Evolutionary conservation across 1,140 invertebrate genomes (phyloP).

Genomic region (Galendromus occidentalis): DNA sequence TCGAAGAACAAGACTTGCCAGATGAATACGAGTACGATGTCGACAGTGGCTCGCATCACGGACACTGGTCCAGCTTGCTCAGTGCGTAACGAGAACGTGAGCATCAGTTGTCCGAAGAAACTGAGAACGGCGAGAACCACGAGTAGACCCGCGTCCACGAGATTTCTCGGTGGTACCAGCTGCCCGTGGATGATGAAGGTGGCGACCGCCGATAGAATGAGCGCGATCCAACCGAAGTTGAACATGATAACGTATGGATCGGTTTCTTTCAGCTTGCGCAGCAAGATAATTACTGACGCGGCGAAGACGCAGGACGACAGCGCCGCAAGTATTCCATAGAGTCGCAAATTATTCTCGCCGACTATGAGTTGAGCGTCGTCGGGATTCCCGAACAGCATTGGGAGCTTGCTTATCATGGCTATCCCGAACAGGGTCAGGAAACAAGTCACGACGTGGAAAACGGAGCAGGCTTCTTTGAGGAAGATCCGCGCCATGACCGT

Average conservation of each 20-base stretch:
- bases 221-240: conserved; percentile 60
- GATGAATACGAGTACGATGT: conserved; percentile 73
- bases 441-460: conserved; percentile 55
- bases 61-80: conserved; percentile 24
- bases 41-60: conserved; percentile 29
- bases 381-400: conserved; percentile 18
- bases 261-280: conserved; percentile 58
- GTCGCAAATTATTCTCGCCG: conserved; percentile 19
- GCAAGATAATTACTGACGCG: conserved; percentile 61
- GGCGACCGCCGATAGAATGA: conserved; percentile 51
- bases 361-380: conserved; percentile 25
- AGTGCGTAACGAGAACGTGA: conserved; percentile 21
- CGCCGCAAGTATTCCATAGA: conserved; percentile 57
- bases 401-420: conserved; percentile 54
- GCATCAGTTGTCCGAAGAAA: conserved; percentile 21
- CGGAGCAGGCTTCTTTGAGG: conserved; percentile 36
- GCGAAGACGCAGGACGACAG: conserved; percentile 46
- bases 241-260: conserved; percentile 75
- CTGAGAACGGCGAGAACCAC: conserved; percentile 21
- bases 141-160: conserved; percentile 49
- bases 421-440: conserved; percentile 60
- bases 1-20: conserved; percentile 50
- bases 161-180: conserved; percentile 54
- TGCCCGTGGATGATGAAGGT: conserved; percentile 48
- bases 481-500: conserved; percentile 66